Conservation (phyloP, 2,113 vertebrate genomes). For the Pollachius pollachius region DNA sequence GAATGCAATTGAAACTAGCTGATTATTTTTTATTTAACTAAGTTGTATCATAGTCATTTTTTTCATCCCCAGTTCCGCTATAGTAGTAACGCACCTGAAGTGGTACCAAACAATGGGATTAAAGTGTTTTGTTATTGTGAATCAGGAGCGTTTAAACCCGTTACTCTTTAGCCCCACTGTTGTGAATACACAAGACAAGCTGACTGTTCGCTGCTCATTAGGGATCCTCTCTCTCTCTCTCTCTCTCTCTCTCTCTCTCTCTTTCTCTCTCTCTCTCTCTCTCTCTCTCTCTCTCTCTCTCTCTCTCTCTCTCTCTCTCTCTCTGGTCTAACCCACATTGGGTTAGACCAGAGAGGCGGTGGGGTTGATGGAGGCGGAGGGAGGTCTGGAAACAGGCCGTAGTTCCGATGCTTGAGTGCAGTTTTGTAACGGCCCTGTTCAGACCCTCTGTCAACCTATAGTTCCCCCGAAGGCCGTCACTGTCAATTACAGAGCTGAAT, state of each 20-base stretch:
- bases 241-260: not conserved
- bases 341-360: too few species aligned
- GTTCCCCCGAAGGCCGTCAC: conserved; percentile 45
- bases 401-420: conserved; percentile 16
- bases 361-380: conserved; percentile 11
- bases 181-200: conserved; percentile 44
- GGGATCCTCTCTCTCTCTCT: conserved; percentile 31
- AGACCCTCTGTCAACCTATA: conserved; percentile 38
- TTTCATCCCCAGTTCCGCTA: too few species aligned
- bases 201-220: conserved; percentile 57
- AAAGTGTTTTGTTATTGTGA: too few species aligned
- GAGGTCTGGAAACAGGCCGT: conserved; percentile 30
- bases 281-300: conserved; percentile 32
- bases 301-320: conserved; percentile 43
- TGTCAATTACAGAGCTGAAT: conserved; percentile 69
- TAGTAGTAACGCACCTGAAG: too few species aligned
- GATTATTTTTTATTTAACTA: too few species aligned
- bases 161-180: conserved; percentile 22
- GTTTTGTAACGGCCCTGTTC: conserved; percentile 34
- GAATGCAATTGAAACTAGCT: not conserved
- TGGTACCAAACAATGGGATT: too few species aligned
- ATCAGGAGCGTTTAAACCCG: not conserved
- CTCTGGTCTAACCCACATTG: conserved; percentile 55
- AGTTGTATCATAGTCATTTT: too few species aligned
- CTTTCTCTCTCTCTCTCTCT: too few species aligned